Conservation (phyloP, 1,140 invertebrate species). For the Eueides isabella region DNA sequence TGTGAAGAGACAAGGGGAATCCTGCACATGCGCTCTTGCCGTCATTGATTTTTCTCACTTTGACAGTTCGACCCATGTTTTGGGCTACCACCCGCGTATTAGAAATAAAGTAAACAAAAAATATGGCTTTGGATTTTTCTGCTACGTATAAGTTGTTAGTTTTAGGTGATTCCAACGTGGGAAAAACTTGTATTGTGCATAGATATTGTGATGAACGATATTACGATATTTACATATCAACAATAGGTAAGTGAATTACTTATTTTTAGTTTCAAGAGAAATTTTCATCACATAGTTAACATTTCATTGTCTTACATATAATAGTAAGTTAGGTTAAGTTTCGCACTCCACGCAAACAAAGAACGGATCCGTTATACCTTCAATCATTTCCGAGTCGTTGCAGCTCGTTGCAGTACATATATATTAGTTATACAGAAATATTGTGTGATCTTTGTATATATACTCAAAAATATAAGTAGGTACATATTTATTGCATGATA, state of each 20-base stretch:
- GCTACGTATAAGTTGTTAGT: slow-evolving; percentile 93
- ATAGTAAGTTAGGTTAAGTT: slow-evolving; percentile 37
- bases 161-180: slow-evolving; percentile 95
- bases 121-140: slow-evolving; percentile 91
- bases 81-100: slow-evolving; percentile 64
- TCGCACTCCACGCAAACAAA: slow-evolving; percentile 10
- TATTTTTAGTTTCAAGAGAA: slow-evolving; percentile 59
- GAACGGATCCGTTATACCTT: slow-evolving; percentile 1
- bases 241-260: slow-evolving; percentile 89
- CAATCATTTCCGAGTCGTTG: slow-evolving; percentile 14
- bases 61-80: slow-evolving; percentile 79
- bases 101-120: slow-evolving; percentile 75
- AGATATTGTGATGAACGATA: slow-evolving; percentile 95
- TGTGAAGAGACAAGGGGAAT: slow-evolving; percentile 49
- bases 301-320: neutral
- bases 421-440: neutral
- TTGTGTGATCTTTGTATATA: neutral
- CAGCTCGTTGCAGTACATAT: neutral
- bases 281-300: slow-evolving; percentile 48
- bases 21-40: slow-evolving; percentile 68
- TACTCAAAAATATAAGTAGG: too few species aligned
- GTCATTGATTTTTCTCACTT: slow-evolving; percentile 78
- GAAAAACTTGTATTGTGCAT: slow-evolving; percentile 95
- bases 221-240: slow-evolving; percentile 95
- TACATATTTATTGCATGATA: too few species aligned